These are phyloP conservation scores for Gymnocypris eckloni DNA, from an alignment of 2,797 vertebrate genomes.

Conservation along the genomic window DNA sequence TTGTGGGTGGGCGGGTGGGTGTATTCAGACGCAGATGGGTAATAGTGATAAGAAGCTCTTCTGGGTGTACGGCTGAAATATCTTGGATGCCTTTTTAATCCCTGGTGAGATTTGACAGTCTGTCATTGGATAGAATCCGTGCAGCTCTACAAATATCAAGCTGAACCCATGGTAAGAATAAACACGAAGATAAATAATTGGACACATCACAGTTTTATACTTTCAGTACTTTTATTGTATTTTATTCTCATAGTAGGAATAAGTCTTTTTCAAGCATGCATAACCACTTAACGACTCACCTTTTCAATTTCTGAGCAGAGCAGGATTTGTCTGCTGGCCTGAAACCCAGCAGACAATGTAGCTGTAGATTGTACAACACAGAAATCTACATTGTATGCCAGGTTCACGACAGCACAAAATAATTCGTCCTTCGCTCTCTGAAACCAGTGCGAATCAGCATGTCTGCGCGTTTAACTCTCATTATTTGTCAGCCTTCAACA, in stretches of 20 bases:
- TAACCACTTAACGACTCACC: conserved; percentile 48
- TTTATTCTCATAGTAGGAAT: conserved; percentile 5
- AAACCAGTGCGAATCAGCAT: conserved; percentile 40
- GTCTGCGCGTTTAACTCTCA: conserved; percentile 48
- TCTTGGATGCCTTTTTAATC: conserved; percentile 60
- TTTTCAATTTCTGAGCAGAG: conserved; percentile 30
- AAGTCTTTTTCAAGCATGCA: conserved; percentile 56
- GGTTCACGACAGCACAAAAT: conserved; percentile 91
- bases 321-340: conserved; percentile 81
- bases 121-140: conserved; percentile 52
- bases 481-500: conserved; percentile 60
- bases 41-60: conserved; percentile 53
- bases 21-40: conserved; percentile 55
- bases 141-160: conserved; percentile 56
- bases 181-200: conserved; percentile 58
- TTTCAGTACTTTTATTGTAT: conserved; percentile 70
- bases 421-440: conserved; percentile 36
- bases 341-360: conserved; percentile 99
- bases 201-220: conserved; percentile 60
- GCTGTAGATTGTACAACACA: conserved; percentile 99
- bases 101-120: conserved; percentile 63
- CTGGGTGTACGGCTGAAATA: conserved; percentile 56
- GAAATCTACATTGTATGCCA: conserved; percentile 99
- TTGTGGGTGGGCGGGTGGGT: conserved; percentile 24
- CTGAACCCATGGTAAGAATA: conserved; percentile 43